Base-by-base conservation (phyloP, 2,113 vertebrate species). In the Hemiscyllium ocellatum region DNA sequence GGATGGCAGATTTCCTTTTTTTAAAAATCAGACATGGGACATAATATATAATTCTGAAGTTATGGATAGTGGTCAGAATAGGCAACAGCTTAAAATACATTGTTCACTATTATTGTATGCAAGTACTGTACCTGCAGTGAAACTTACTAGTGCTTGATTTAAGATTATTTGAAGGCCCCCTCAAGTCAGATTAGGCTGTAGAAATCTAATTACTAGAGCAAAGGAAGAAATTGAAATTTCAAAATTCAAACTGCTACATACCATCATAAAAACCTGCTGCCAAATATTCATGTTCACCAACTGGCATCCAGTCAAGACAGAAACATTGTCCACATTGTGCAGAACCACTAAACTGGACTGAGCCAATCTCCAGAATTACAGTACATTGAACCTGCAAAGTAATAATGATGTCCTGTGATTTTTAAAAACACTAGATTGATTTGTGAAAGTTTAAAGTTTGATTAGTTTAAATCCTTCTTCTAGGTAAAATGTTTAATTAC, bases 251-350 rank as follows among this genome's bases (percentile, higher is more conserved):
- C 72, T 56, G 72, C 6, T 78, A 95, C 42, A 94, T 97, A 99
- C 99, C 99, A 0, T 99, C 98, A 24, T 98, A 99, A 96, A 99
- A 99, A 50, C 99, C 99, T 10, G 98, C 97, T 13, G 98, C 99
- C 70, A 99, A 97, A 95, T 98, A 96, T 61, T 98, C 98, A 96
- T 99, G 98, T 37, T 98, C 98, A 96, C 98, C 98, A 90, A 97
- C 96, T 0, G 98, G 98, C 96, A 98, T 97, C 99, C 99, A 99
- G 85, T 99, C 98, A 96, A 99, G 96, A 76, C 97, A 98, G 96
- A 99, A 98, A 96, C 99, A 98, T 96, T 98, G 98, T 3, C 99
- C 99, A 0, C 98, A 98, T 69, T 96, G 97, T 0, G 97, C 96
- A 0, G 95, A 87, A 0, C 96, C 97, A 61, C 98, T 97, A 0